phyloP scores from a whole-genome alignment of 2,797 vertebrate genomes.

The Pantherophis alleghaniensis region DNA sequence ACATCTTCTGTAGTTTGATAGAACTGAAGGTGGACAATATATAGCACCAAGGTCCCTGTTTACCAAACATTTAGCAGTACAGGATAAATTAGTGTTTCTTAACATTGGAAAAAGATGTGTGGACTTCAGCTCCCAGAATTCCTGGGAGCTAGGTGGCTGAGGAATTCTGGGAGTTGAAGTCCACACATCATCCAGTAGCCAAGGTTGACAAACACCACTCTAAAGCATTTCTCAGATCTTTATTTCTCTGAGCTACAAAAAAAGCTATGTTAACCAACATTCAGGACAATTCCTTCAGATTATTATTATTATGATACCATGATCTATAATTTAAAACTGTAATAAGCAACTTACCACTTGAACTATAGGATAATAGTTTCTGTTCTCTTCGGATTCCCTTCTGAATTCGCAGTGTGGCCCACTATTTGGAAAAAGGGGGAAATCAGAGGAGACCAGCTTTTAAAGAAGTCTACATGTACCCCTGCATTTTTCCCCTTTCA shows the following conservation, averaged over 20 bases:
- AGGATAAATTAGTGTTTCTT: too few relatives aligned
- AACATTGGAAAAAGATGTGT: not conserved
- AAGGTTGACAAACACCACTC: not conserved
- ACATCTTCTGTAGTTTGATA: not conserved
- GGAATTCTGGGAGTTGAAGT: not conserved
- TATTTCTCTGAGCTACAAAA: not conserved
- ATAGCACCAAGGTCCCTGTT: not conserved
- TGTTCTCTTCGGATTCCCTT: constrained; percentile 75
- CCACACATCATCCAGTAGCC: not conserved
- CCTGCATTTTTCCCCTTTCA: not conserved
- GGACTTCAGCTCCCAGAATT: not conserved
- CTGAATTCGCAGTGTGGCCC: constrained; percentile 91
- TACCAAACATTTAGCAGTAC: not conserved
- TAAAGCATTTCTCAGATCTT: not conserved
- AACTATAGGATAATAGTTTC: constrained; percentile 62
- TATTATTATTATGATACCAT: not conserved
- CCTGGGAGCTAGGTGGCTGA: too few relatives aligned
- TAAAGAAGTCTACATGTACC: not conserved
- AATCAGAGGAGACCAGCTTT: not conserved
- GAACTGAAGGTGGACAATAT: not conserved
- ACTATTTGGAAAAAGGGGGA: constrained; percentile 74
- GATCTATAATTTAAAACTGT: not conserved
- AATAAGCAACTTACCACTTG: constrained; percentile 77
- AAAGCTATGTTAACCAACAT: not conserved
- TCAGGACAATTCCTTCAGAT: not conserved